phyloP scores from a whole-genome alignment of 2,797 vertebrate species.

The Tenualosa ilisha region DNA sequence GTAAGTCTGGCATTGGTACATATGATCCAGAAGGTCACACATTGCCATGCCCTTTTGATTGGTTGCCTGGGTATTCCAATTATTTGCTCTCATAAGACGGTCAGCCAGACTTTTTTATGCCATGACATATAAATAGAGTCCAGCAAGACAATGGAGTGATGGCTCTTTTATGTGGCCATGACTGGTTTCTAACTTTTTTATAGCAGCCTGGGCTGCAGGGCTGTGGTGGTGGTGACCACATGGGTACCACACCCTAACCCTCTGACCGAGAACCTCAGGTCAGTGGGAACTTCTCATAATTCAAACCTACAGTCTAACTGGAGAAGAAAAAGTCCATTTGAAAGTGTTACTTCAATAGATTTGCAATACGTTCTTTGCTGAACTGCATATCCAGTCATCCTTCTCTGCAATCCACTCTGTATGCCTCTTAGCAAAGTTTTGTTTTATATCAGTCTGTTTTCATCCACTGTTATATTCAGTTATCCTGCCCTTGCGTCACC shows the following conservation, averaged over 20 bases:
- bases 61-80: neutral
- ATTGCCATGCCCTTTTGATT: neutral
- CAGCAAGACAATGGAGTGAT: neutral
- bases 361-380: neutral
- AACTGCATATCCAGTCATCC: neutral
- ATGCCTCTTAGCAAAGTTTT: no score
- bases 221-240: neutral
- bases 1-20: no score
- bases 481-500: no score
- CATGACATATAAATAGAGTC: neutral
- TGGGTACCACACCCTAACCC: neutral
- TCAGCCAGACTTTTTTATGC: neutral
- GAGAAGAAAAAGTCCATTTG: slow-evolving; percentile 25
- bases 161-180: neutral
- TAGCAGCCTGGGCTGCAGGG: neutral
- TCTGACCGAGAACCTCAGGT: neutral
- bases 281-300: neutral
- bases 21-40: no score
- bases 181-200: neutral
- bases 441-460: no score
- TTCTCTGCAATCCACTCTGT: neutral
- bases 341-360: neutral
- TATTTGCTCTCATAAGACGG: neutral
- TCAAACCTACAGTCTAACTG: neutral
- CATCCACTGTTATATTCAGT: no score